Conservation (phyloP, 2,888 invertebrate species). For the Rhagonycha fulva region DNA sequence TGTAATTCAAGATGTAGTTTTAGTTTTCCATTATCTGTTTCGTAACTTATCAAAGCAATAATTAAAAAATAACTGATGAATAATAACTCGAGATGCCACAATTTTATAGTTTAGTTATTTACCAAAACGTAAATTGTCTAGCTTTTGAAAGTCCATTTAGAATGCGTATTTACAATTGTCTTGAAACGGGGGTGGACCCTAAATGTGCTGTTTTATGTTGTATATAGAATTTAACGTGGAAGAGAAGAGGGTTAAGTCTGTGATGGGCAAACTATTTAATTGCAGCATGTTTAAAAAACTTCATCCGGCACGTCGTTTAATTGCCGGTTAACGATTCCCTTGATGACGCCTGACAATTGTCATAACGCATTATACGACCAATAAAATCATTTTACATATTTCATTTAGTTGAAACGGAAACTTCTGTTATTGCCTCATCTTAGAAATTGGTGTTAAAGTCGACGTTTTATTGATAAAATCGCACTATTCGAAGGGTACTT, state of each 20-base stretch:
- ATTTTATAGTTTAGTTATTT: conserved; percentile 21
- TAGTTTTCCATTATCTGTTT: not conserved
- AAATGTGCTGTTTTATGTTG: conserved; percentile 42
- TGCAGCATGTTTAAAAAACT: conserved; percentile 39
- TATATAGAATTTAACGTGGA: conserved; percentile 28
- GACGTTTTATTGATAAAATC: conserved; percentile 4
- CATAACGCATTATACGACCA: conserved; percentile 48
- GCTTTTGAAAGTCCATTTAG: conserved; percentile 45
- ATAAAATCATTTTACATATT: conserved; percentile 50
- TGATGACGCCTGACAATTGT: conserved; percentile 45
- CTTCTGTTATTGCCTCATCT: conserved; percentile 24
- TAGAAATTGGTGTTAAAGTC: conserved; percentile 19
- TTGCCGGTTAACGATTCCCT: conserved; percentile 54
- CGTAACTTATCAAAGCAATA: not conserved
- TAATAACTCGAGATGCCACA: not conserved
- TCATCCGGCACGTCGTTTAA: conserved; percentile 52
- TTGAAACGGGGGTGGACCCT: conserved; percentile 35
- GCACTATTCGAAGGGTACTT: conserved; percentile 4
- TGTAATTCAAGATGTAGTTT: too few relatives aligned
- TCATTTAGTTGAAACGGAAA: conserved; percentile 26
- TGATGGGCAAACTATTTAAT: conserved; percentile 31
- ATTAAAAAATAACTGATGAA: not conserved
- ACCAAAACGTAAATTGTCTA: conserved; percentile 36
- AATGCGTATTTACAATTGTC: conserved; percentile 42
- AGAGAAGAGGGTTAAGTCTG: conserved; percentile 32